phyloP scores from a whole-genome alignment of 2,888 invertebrate species.

The Lacanobia wlatinum region DNA sequence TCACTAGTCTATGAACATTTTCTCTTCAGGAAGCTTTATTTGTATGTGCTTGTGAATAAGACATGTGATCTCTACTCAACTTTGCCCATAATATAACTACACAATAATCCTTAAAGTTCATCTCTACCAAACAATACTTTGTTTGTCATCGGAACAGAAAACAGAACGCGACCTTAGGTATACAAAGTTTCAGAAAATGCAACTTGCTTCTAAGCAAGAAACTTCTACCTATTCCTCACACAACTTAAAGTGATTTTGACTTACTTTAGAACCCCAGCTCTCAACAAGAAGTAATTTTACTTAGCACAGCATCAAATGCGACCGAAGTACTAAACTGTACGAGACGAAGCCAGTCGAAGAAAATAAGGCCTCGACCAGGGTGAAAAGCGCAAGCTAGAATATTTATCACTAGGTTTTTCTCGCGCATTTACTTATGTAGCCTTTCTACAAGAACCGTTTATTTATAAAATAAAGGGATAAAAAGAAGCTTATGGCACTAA shows the following conservation, averaged over 20 bases:
- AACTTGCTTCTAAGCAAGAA: constrained; percentile 9
- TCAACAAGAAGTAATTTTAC: constrained; percentile 43
- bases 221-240: background rate
- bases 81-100: too few relatives aligned
- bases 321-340: constrained; percentile 17
- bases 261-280: constrained; percentile 21
- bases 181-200: background rate
- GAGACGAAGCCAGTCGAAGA: constrained; percentile 19
- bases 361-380: constrained; percentile 5
- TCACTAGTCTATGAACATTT: too few relatives aligned
- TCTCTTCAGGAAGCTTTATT: too few relatives aligned
- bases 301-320: background rate
- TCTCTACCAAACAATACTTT: background rate
- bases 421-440: too few relatives aligned
- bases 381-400: background rate
- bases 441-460: background rate
- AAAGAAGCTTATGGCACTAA: background rate
- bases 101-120: too few relatives aligned
- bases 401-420: background rate
- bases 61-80: too few relatives aligned
- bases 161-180: background rate
- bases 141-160: background rate
- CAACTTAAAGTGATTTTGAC: constrained; percentile 22
- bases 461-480: background rate
- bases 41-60: too few relatives aligned